A percentile compares a stretch with the other conserved stretches of the same genome.
These are phyloP conservation scores for Ellobium chinense DNA, from an alignment of 2,888 invertebrate species.

Conservation along the genomic window DNA sequence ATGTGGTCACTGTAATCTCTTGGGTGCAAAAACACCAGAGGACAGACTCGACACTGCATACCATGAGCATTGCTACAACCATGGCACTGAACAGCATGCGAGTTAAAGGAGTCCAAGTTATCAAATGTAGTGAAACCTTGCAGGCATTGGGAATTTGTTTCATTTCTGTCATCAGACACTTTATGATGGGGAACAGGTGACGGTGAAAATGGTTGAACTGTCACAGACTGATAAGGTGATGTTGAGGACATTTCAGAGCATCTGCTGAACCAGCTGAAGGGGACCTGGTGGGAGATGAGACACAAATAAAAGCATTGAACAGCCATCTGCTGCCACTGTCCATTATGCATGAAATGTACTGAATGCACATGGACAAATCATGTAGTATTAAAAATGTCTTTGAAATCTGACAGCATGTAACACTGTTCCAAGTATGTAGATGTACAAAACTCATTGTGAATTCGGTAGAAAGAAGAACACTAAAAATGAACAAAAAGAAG, in stretches of 20 bases:
- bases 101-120: not conserved
- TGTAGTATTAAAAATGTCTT: too few relatives aligned
- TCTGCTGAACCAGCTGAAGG: not conserved
- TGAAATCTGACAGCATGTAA: too few relatives aligned
- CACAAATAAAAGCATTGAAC: slow-evolving; percentile 7
- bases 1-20: slow-evolving; percentile 20
- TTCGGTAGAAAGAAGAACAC: too few relatives aligned
- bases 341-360: too few relatives aligned
- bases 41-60: slow-evolving; percentile 3
- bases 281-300: slow-evolving; percentile 31
- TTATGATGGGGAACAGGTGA: not conserved
- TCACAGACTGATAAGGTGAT: not conserved
- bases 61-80: not conserved
- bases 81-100: not conserved
- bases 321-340: not conserved
- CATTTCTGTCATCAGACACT: not conserved
- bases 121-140: not conserved
- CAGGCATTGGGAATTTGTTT: not conserved
- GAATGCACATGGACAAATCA: too few relatives aligned
- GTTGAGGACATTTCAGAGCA: not conserved
- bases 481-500: too few relatives aligned
- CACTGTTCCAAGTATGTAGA: too few relatives aligned
- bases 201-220: not conserved
- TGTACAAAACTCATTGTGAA: too few relatives aligned
- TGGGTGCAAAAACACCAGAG: not conserved